Base-by-base conservation (phyloP, 2,888 invertebrate genomes). In the Antheraea assamensis region DNA sequence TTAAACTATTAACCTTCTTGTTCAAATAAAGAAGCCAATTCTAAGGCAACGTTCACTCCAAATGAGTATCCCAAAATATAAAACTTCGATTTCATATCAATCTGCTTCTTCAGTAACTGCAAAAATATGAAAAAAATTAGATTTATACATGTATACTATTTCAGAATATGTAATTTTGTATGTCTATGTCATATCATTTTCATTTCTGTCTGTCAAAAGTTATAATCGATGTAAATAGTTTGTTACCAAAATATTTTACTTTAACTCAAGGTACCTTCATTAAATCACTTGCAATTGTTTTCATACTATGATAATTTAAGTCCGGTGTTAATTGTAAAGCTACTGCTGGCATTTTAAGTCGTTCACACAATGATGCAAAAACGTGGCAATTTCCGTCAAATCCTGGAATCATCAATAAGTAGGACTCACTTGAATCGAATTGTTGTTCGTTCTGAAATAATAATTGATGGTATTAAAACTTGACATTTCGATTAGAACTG, bases 31-130 rank as follows among this genome's bases (percentile, higher is more conserved):
- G 68, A 42, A 21, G 58, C 71, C 30, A 24, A 71, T 74, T 87
- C 86, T 17, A 71, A 64, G 75, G 75, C 19, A 71, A 70, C 31
- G 55, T 70, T 47, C 64, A 72, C 52, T 47, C 73, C 61, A 61
- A 75, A 66, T 7, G 30, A 72, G 72, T 84, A 84, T 30, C 83
- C 84, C 74, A 84, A 75, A 24, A 84, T 70, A 73, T 83, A 80
- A 71, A 83, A 83, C 55, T 80, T 83, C 5, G 78, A 76, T 71
- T 80, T 80, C 0, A 82, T 19, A 30, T 79, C 71, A 21, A 80
- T 75, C 31, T 78, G 75, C 15, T 71, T 77, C 70, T 78, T 79
- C 17, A 81, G 49, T 52, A 75, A 74, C 83, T 83, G 74, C 31
- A 79, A 80, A 66, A 58, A 72, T 5, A 35, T 10, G n/a, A 47